Percentiles rank a stretch among this genome's conserved stretches.
phyloP scores from a whole-genome alignment of 2,888 invertebrate species.

The Tridacna crocea region DNA sequence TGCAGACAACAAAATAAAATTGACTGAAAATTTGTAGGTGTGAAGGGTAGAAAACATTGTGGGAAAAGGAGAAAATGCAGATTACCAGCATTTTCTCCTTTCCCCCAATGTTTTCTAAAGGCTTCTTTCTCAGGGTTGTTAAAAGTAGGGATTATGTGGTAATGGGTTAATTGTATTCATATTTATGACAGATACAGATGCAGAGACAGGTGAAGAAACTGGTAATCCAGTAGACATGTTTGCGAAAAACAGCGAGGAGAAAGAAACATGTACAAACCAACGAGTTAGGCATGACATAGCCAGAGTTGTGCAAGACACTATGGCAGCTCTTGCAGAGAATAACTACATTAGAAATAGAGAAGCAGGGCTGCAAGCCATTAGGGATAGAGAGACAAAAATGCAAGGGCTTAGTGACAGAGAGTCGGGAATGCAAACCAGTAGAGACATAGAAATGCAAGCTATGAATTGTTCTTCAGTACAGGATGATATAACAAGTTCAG shows the following conservation, averaged over 20 bases:
- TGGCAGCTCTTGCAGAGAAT: slow-evolving; percentile 40
- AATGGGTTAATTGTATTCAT: neutral
- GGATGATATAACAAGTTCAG: no score
- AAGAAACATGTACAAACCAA: neutral
- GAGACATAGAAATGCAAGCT: neutral
- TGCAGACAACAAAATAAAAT: no score
- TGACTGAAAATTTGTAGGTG: no score
- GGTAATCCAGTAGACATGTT: neutral
- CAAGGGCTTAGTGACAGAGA: no score
- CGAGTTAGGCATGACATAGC: slow-evolving; percentile 10
- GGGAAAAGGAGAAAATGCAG: neutral
- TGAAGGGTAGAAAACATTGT: no score
- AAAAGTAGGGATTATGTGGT: neutral
- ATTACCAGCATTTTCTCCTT: neutral
- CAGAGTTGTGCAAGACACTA: slow-evolving; percentile 14
- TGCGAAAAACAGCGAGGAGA: neutral
- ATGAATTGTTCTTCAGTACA: neutral
- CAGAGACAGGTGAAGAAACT: neutral
- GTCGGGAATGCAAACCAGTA: no score
- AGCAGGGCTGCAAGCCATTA: neutral
- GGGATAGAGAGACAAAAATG: no score
- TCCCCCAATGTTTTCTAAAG: neutral
- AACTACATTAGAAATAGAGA: slow-evolving; percentile 29
- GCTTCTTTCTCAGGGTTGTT: neutral
- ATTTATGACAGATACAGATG: neutral